Percentiles rank a stretch among this genome's conserved stretches.
Conservation (phyloP, 2,797 vertebrate species). For the Mionectes olivaceus region DNA sequence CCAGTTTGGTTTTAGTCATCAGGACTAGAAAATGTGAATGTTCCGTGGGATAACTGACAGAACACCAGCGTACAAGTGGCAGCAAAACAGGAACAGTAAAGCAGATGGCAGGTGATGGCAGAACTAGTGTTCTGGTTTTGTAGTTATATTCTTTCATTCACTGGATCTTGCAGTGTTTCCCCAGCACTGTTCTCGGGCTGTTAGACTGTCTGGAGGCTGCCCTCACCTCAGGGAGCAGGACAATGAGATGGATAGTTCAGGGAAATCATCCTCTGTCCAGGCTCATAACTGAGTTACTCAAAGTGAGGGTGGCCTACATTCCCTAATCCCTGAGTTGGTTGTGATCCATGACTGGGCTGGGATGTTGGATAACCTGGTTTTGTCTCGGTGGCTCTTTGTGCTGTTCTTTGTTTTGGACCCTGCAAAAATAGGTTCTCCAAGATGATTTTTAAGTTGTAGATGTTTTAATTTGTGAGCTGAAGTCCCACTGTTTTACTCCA, state of each 20-base stretch:
- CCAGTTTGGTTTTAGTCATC: not conserved
- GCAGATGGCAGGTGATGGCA: not conserved
- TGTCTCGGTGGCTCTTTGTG: not conserved
- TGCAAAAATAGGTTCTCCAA: not conserved
- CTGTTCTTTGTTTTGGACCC: not conserved
- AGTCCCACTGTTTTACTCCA: not conserved
- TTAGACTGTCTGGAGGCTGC: not conserved
- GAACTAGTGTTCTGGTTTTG: not conserved
- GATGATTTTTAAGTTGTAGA: not conserved
- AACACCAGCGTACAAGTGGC: not conserved
- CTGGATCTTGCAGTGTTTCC: not conserved
- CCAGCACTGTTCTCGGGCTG: not conserved
- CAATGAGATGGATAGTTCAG: not conserved
- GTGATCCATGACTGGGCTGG: not conserved
- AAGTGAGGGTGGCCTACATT: not conserved
- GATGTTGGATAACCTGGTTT: not conserved
- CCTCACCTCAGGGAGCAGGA: not conserved
- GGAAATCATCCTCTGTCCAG: not conserved
- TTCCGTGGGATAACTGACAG: not conserved
- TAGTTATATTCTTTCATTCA: not conserved
- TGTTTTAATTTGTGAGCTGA: not conserved
- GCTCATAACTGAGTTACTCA: not conserved
- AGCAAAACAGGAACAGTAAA: not conserved
- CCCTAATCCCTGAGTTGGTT: not conserved
- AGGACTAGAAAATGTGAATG: not conserved